Evolutionary conservation across 2,113 vertebrate genomes (phyloP), one percentile per base, ranked within the genome.

Genomic region (Rissa tridactyla): DNA sequence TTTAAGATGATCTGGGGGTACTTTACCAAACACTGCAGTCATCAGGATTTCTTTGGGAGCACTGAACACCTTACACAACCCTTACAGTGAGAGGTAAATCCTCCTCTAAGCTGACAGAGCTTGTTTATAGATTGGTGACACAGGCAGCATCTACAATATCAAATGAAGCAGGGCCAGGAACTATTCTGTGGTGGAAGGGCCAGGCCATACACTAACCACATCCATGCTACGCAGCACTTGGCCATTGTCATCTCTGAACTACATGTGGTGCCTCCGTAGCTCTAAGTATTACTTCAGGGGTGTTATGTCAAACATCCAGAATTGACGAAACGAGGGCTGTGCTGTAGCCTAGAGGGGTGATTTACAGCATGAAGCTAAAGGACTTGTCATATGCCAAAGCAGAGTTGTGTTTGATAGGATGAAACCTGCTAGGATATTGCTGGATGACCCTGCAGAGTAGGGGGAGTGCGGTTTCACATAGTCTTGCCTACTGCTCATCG

Each of bases 211-310:
- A 34, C n/a, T 82, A n/a, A 9, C 19, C 71, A 70, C 32, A 55
- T 26, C 55, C 60, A 62, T 21, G 9, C 4, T 10, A 47, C 51
- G 34, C 52, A 80, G 47, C 61, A 60, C 38, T 55, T 51, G 29
- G n/a, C 40, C 0, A 0, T 6, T 19, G 58, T 76, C 76, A 72
- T 76, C 64, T 61, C 62, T 0, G 0, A 80, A 69, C 49, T 44
- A 61, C 18, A 19, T 0, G 0, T 47, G 51, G 23, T 65, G 27
- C 27, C 57, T 12, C 52, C 10, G 19, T 29, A 86, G 52, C 38
- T n/a, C 58, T 47, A 42, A 65, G 30, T 73, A 46, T 51, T 64
- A 46, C 25, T 58, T 85, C 57, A 92, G 27, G 21, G 22, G 8
- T n/a, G n/a, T 71, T 68, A 54, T 26, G 80, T 65, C 44, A 72